Conservation (phyloP, 2,113 vertebrate species). For the Passer domesticus region DNA sequence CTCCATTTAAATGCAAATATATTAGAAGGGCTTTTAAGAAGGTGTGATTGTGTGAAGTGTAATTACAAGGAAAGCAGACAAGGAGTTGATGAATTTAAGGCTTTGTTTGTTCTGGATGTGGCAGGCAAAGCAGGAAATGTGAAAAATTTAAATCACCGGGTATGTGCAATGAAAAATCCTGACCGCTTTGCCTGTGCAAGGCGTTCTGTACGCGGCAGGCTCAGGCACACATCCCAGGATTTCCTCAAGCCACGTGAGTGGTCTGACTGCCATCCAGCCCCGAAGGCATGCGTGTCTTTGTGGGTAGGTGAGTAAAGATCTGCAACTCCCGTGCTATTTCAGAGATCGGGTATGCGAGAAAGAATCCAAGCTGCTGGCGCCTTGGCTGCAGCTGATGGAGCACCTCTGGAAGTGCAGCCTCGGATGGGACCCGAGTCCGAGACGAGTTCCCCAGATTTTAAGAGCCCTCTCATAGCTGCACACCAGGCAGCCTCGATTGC, state of each 20-base stretch:
- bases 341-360: not conserved
- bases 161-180: not conserved
- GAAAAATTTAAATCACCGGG: slow-evolving; percentile 29
- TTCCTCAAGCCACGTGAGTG: not conserved
- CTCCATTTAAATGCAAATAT: slow-evolving; percentile 34
- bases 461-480: not conserved
- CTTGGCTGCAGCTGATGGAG: not conserved
- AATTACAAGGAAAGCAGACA: slow-evolving; percentile 47
- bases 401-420: not conserved
- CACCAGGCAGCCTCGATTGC: not conserved
- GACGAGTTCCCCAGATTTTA: not conserved
- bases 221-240: not conserved
- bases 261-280: not conserved
- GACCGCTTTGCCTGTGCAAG: not conserved
- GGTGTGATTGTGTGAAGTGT: not conserved
- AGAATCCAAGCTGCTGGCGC: not conserved
- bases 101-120: slow-evolving; percentile 13
- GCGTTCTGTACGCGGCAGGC: not conserved
- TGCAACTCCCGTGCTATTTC: not conserved
- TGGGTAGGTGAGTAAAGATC: not conserved
- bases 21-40: not conserved
- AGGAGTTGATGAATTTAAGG: slow-evolving; percentile 18
- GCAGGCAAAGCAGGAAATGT: slow-evolving; percentile 21
- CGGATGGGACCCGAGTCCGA: not conserved
- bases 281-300: not conserved